Percentiles rank a stretch among this genome's conserved stretches.
Conservation (phyloP, 2,888 invertebrate species). For the Calliscelio sp. region DNA sequence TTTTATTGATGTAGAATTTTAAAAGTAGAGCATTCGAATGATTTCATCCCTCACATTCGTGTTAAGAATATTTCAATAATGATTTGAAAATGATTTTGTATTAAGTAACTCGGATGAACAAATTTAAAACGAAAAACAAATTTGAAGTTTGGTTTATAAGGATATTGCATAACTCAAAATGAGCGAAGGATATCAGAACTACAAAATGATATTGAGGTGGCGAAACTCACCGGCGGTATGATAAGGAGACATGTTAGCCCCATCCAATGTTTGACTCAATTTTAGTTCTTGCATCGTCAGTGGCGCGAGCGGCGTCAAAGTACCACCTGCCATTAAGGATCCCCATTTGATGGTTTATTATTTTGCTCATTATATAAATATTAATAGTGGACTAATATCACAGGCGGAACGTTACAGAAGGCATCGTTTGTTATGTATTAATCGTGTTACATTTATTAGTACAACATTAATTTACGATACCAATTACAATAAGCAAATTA, state of each 20-base stretch:
- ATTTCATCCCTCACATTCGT: too few relatives aligned
- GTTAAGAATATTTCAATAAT: too few relatives aligned
- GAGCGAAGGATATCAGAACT: slow-evolving; percentile 21
- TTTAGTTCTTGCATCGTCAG: slow-evolving; percentile 93
- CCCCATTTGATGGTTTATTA: slow-evolving; percentile 80
- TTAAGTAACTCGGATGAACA: too few relatives aligned
- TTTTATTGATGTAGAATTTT: too few relatives aligned
- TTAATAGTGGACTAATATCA: slow-evolving; percentile 75
- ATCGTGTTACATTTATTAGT: not conserved
- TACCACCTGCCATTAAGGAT: slow-evolving; percentile 87
- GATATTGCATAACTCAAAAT: slow-evolving; percentile 3
- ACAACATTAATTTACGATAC: not conserved
- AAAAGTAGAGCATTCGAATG: too few relatives aligned
- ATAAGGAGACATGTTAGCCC: slow-evolving; percentile 89
- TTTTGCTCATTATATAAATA: slow-evolving; percentile 74
- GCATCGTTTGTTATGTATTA: not conserved
- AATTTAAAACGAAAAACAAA: too few relatives aligned
- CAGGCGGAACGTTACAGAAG: slow-evolving; percentile 77
- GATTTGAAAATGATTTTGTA: too few relatives aligned
- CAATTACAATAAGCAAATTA: not conserved
- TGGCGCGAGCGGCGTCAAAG: slow-evolving; percentile 91
- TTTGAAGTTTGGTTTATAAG: slow-evolving; percentile 7
- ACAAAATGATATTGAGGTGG: slow-evolving; percentile 78
- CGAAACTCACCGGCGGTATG: slow-evolving; percentile 89
- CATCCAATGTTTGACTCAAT: slow-evolving; percentile 89